phyloP scores from a whole-genome alignment of 2,888 invertebrate species.

The Acleris emargana region DNA sequence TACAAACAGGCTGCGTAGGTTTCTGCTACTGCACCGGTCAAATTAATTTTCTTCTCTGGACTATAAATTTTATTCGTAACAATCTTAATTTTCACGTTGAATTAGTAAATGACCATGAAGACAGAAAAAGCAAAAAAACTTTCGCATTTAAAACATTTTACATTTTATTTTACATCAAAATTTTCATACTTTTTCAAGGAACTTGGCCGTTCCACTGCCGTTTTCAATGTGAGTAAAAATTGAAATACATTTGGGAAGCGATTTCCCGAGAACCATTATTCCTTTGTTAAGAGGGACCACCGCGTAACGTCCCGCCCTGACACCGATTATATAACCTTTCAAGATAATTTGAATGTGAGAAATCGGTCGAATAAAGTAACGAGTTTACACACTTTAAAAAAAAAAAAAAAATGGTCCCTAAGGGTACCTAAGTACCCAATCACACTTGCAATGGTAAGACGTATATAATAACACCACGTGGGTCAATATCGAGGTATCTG shows the following conservation, averaged over 20 bases:
- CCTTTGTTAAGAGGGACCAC: constrained; percentile 12
- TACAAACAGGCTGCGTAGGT: too few species aligned
- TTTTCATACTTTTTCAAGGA: background rate
- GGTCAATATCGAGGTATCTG: too few species aligned
- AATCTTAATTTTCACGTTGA: background rate
- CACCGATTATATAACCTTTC: constrained; percentile 5
- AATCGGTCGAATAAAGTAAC: background rate
- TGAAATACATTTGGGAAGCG: constrained; percentile 14
- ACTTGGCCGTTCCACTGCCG: constrained; percentile 12
- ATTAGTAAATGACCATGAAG: too few species aligned
- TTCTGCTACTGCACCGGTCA: too few species aligned
- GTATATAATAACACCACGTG: too few species aligned
- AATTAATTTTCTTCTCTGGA: too few species aligned
- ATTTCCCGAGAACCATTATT: constrained; percentile 25
- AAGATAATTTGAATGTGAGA: constrained; percentile 7
- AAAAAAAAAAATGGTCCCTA: too few species aligned
- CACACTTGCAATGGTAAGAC: too few species aligned
- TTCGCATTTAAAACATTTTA: background rate
- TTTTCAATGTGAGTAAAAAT: constrained; percentile 8
- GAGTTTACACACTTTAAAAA: too few species aligned
- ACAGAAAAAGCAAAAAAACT: too few species aligned
- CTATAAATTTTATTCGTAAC: background rate
- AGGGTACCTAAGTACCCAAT: too few species aligned
- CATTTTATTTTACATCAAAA: background rate
- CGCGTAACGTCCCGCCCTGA: constrained; percentile 4